Evolutionary conservation across 2,888 invertebrate species (phyloP).

Genomic region (Serripes groenlandicus): DNA sequence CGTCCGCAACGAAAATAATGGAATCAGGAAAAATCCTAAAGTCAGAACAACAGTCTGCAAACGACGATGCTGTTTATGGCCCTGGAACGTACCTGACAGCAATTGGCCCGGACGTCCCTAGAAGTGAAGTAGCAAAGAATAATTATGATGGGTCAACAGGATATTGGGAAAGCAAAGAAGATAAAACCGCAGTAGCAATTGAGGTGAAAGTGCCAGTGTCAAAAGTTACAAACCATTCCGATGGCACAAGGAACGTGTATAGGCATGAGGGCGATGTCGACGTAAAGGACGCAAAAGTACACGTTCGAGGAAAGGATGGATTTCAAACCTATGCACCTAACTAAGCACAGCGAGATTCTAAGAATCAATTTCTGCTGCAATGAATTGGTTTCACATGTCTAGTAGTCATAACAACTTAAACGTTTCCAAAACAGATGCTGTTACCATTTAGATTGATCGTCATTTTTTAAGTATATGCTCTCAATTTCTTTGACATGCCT

Average conservation of each 20-base stretch:
- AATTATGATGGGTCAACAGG: conserved; percentile 7
- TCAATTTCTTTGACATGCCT: too few species aligned
- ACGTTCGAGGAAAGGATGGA: not conserved
- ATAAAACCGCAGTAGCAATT: conserved; percentile 14
- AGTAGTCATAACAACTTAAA: too few species aligned
- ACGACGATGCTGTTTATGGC: conserved; percentile 7
- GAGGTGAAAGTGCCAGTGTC: not conserved
- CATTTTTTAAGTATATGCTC: too few species aligned
- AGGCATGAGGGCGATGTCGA: not conserved
- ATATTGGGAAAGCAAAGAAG: not conserved
- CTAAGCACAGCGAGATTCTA: too few species aligned
- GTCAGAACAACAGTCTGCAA: not conserved
- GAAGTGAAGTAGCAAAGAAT: conserved; percentile 1
- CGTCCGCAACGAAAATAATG: not conserved
- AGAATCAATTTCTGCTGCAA: too few species aligned
- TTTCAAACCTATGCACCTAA: not conserved
- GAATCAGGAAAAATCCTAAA: conserved; percentile 6
- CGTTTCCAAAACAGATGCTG: too few species aligned
- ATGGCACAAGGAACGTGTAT: not conserved
- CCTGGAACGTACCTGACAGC: conserved; percentile 15
- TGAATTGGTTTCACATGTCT: too few species aligned
- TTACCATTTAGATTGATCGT: too few species aligned
- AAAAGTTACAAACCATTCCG: not conserved
- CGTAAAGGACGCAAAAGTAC: not conserved
- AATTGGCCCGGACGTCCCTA: conserved; percentile 8